Base-by-base conservation (phyloP, 1,140 invertebrate genomes). In the Cherax destructor region DNA sequence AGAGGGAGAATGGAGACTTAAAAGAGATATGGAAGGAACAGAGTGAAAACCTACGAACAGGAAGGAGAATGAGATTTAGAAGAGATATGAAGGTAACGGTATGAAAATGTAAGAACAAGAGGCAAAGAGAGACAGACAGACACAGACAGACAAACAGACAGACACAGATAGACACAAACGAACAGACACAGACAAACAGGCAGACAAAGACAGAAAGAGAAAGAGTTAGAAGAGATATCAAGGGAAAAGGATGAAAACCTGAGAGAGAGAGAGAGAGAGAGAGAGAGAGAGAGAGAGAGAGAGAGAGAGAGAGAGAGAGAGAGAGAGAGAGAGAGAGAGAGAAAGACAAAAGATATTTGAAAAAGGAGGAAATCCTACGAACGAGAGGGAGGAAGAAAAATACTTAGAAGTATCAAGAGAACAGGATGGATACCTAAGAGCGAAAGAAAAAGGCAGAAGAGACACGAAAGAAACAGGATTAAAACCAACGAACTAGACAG, bases 201-300 rank as follows among this genome's bases (percentile, higher is more conserved):
- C 21, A 41, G 72, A 77, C 30, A 86, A 41, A 76, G 65, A 86
- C 18, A 59, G 85, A 86, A n/a, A 61, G 85, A 78, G 85, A 84
- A 59, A 69, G 81, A 84, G 83, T 52, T 72, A 76, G 84, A 77
- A 69, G 50, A 72, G 49, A 16, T 16, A 16, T 16, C 16, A 69
- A 16, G 18, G 61, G 18, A 3, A 69, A 16, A 69, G 4, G 18
- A 6, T 16, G 61, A 69, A 5, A 69, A 16, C 11, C 11, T 21
- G 11, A 69, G 61, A 69, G 7, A 69, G 61, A 69, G 61, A 69
- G 61, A 69, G 61, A 69, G 61, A 65, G 61, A 65, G 61, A 65
- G 61, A 65, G 61, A 65, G 61, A 65, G 61, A 65, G 61, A 65
- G 61, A 65, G 61, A 65, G 61, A 65, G 61, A 65, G 61, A 65